Evolutionary conservation across 2,888 invertebrate species (phyloP), one percentile per base, ranked within the genome.

Genomic region (Hypercompe scribonia): DNA sequence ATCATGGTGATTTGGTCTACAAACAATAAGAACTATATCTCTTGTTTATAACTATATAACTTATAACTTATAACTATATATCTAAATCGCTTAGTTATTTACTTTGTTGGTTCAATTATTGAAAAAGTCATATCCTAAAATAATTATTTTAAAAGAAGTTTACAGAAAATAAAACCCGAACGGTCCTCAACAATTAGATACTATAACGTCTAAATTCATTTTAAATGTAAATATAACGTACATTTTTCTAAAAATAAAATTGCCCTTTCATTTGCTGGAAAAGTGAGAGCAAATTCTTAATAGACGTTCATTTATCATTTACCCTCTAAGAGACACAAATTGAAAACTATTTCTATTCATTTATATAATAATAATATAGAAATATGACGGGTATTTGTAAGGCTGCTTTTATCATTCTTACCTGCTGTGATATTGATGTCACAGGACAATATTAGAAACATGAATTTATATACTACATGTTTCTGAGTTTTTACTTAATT

Each of bases 261-360:
- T n/a, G 13, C n/a, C 11, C 1, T 11, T 54, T 54, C 54, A n/a
- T n/a, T 54, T 54, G 13, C n/a, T 54, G n/a, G 11, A 34, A 64
- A 64, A 36, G 1, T 39, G 0, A 28, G 28, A 8, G 5, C 7
- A 65, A 0, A 65, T 31, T 70, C 15, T 34, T 70, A 54, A 28
- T 28, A 54, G 54, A 39, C 39, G 10, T 10, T 36, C n/a, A 39
- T 24, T 28, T 39, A 36, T 3, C 50, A 31, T 34, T 34, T 61
- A 42, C 54, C 65, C 54, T 31, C 21, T 79, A 72, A 72, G 66
- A 68, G 73, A 58, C 72, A 78, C 66, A 73, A 77, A 75, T 76
- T 28, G 33, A 13, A 24, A 11, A 39, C 33, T 28, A 73, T 72
- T 78, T 79, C 63, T 76, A 64, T 33, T 65, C 63, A 68, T 79